Percentiles rank a stretch among this genome's conserved stretches.
Evolutionary conservation across 2,797 vertebrate genomes (phyloP).

Genomic region (Menidia menidia): DNA sequence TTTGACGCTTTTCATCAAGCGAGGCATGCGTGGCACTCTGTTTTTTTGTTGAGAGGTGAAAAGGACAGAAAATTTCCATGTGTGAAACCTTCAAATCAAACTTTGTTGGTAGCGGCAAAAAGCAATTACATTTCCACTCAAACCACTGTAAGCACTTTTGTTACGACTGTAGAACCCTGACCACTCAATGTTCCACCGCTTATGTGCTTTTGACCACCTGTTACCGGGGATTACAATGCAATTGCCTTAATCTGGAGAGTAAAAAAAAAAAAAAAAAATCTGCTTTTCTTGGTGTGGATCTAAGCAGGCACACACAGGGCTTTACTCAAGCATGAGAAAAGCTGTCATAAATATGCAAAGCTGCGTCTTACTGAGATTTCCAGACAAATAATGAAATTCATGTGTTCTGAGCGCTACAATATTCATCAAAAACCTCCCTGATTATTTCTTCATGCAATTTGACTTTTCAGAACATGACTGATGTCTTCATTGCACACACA

Average conservation of each 20-base stretch:
- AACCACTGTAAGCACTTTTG: slow-evolving; percentile 63
- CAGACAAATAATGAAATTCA: slow-evolving; percentile 19
- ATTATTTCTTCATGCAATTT: slow-evolving; percentile 20
- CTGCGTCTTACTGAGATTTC: slow-evolving; percentile 22
- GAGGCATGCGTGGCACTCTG: not conserved
- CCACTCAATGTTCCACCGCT: slow-evolving; percentile 37
- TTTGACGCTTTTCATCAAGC: no score
- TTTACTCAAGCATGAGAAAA: slow-evolving; percentile 24
- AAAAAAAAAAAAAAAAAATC: slow-evolving; percentile 33
- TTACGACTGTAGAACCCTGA: slow-evolving; percentile 45
- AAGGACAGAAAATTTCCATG: slow-evolving; percentile 15
- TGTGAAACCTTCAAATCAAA: slow-evolving; percentile 51
- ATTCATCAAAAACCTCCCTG: slow-evolving; percentile 16
- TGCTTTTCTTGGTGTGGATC: slow-evolving; percentile 42
- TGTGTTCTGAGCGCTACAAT: slow-evolving; percentile 6
- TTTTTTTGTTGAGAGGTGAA: slow-evolving; percentile 22
- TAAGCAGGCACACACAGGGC: slow-evolving; percentile 42
- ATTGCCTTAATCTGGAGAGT: slow-evolving; percentile 65
- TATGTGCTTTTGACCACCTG: slow-evolving; percentile 44
- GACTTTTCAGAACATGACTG: slow-evolving; percentile 40
- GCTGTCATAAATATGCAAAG: slow-evolving; percentile 62
- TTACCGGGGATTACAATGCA: slow-evolving; percentile 65
- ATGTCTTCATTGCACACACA: slow-evolving; percentile 35
- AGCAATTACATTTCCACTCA: slow-evolving; percentile 52
- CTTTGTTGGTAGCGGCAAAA: slow-evolving; percentile 25